A percentile compares a stretch with the other conserved stretches of the same genome.
These are phyloP conservation scores for Oryctes rhinoceros DNA, from an alignment of 1,140 invertebrate species.

Conservation along the genomic window DNA sequence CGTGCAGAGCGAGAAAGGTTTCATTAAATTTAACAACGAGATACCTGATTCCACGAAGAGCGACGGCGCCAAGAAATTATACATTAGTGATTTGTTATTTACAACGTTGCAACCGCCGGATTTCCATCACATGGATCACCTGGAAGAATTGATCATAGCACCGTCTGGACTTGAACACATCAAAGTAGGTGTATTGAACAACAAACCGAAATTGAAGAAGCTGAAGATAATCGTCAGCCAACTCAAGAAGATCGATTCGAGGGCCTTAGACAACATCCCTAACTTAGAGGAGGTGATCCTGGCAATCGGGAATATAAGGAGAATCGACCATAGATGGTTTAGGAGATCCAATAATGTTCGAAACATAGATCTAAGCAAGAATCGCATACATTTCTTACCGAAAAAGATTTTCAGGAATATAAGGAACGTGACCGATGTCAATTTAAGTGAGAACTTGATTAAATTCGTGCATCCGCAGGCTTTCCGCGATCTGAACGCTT, in stretches of 20 bases:
- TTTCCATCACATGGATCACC: background rate
- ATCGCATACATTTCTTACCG: conserved; percentile 1
- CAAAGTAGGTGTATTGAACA: background rate
- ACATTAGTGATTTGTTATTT: background rate
- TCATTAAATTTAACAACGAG: background rate
- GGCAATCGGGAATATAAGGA: background rate
- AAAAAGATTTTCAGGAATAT: background rate
- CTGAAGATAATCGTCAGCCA: background rate
- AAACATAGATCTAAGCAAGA: background rate
- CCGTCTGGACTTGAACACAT: background rate
- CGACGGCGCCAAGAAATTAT: background rate
- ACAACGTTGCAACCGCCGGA: background rate
- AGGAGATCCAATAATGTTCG: background rate
- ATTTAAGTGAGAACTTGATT: background rate
- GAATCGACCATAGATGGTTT: conserved; percentile 9
- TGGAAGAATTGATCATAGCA: conserved; percentile 1
- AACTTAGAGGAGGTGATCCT: background rate
- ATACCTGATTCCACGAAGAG: background rate
- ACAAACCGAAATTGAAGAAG: conserved; percentile 6
- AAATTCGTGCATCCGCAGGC: background rate
- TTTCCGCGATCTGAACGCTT: background rate
- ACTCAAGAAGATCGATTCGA: background rate
- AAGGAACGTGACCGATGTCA: background rate
- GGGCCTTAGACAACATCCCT: background rate
- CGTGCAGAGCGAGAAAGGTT: background rate